Evolutionary conservation across 2,113 vertebrate species (phyloP), one percentile per base, ranked within the genome.

Genomic region (Picathartes gymnocephalus): DNA sequence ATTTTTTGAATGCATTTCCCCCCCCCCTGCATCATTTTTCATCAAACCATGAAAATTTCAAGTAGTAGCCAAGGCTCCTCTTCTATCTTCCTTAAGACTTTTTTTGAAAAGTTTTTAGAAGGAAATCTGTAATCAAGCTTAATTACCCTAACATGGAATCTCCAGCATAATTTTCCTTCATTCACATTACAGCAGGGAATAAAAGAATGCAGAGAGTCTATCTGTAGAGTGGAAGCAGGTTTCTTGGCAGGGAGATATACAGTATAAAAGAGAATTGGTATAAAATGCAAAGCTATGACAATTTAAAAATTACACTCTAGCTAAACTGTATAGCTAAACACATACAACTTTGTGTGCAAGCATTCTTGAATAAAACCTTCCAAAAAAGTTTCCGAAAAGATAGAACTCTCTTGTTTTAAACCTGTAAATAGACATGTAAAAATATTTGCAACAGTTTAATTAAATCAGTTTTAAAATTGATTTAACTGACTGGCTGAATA

Each of bases 161-260:
- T 77, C 90, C 87, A 88, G 78, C 40, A 58, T 50, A 68, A 87
- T 85, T 95, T 82, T 77, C 74, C 79, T 88, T 71, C 25, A 4
- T 71, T 92, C 85, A 66, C 22, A n/a, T 86, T 90, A 80, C 93
- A 95, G 62, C 1, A 3, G 90, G 94, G 93, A 97, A 95, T 93
- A 80, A 57, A 94, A 90, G 91, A 96, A 95, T 79, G 81, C 12
- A 50, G 44, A 14, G 10, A 89, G 74, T 54, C 66, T 68, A 19
- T 77, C 70, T 45, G 66, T 6, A 91, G 81, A 90, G 87, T 70
- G 33, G 64, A 95, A 91, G 85, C 85, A 95, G 74, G 79, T 93
- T 93, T 95, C 78, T 44, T 95, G 93, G 90, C 81, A 90, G 62
- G 22, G 23, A 77, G 27, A 90, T n/a, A 56, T 0, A 62, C 4